These are phyloP conservation scores for Cerastoderma edule DNA, from an alignment of 2,888 invertebrate genomes.

Conservation along the genomic window DNA sequence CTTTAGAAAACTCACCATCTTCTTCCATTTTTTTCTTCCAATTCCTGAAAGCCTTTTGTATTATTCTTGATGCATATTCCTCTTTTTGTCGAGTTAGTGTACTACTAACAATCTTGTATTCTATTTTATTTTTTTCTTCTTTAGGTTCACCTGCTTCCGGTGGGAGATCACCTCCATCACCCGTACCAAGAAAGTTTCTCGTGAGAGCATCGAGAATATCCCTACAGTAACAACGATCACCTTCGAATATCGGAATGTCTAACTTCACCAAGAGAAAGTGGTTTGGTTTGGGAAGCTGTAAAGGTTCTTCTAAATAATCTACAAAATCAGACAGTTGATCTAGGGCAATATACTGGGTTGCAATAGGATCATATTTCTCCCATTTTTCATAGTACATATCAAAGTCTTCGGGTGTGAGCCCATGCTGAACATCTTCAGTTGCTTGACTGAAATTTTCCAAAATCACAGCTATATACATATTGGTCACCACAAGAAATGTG, in stretches of 20 bases:
- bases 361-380: constrained; percentile 99
- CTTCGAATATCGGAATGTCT: constrained; percentile 99
- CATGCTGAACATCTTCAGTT: constrained; percentile 94
- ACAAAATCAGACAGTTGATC: constrained; percentile 97
- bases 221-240: constrained; percentile 98
- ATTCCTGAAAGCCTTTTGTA: constrained; percentile 97
- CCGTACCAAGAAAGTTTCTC: constrained; percentile 99
- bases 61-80: constrained; percentile 97
- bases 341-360: constrained; percentile 98
- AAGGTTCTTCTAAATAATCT: constrained; percentile 97
- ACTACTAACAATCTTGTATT: constrained; percentile 97
- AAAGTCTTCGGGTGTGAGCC: constrained; percentile 98
- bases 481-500: constrained; percentile 99
- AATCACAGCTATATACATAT: constrained; percentile 99
- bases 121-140: constrained; percentile 88
- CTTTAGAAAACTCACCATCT: constrained; percentile 17
- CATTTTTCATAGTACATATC: constrained; percentile 99
- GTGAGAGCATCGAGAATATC: constrained; percentile 99
- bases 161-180: constrained; percentile 87
- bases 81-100: constrained; percentile 98
- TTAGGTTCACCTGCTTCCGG: constrained; percentile 57
- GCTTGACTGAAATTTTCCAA: constrained; percentile 99
- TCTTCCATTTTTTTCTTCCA: constrained; percentile 79
- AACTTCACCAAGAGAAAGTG: constrained; percentile 99
- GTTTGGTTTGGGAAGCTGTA: constrained; percentile 98